Percentiles rank a stretch among this genome's conserved stretches.
Conservation (phyloP, 2,113 vertebrate genomes). For the Piaya cayana region DNA sequence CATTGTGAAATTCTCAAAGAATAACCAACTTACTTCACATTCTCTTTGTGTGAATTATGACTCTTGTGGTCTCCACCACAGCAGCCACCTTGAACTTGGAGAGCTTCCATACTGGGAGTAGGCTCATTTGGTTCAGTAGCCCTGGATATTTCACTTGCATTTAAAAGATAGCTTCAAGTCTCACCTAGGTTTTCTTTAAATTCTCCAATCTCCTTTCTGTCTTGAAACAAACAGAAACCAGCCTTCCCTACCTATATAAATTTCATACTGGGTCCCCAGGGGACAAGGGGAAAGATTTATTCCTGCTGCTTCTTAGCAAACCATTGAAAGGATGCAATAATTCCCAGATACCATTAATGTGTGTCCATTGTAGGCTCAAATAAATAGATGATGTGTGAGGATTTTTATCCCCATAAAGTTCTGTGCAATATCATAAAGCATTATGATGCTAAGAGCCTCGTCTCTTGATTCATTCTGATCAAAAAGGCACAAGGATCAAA, state of each 20-base stretch:
- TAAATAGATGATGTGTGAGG: background rate
- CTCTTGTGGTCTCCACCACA: accelerated
- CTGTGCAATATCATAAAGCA: background rate
- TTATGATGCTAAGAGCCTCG: background rate
- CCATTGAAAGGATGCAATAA: background rate
- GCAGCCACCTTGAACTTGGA: background rate
- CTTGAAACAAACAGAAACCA: background rate
- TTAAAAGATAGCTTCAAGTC: background rate
- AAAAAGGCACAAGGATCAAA: background rate
- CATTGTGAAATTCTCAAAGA: constrained; percentile 52
- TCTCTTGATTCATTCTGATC: background rate
- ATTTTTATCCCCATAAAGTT: background rate
- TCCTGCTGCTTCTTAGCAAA: background rate
- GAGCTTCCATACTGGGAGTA: background rate
- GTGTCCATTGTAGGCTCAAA: background rate
- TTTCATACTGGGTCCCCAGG: background rate
- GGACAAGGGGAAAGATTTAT: background rate
- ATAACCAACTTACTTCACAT: background rate
- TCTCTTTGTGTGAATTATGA: background rate
- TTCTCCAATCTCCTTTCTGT: background rate
- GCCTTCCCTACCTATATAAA: background rate
- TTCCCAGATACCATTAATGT: background rate
- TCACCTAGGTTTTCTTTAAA: background rate
- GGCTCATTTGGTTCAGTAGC: background rate
- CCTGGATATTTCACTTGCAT: background rate